phyloP scores from a whole-genome alignment of 2,113 vertebrate species.

The Miniopterus natalensis region DNA sequence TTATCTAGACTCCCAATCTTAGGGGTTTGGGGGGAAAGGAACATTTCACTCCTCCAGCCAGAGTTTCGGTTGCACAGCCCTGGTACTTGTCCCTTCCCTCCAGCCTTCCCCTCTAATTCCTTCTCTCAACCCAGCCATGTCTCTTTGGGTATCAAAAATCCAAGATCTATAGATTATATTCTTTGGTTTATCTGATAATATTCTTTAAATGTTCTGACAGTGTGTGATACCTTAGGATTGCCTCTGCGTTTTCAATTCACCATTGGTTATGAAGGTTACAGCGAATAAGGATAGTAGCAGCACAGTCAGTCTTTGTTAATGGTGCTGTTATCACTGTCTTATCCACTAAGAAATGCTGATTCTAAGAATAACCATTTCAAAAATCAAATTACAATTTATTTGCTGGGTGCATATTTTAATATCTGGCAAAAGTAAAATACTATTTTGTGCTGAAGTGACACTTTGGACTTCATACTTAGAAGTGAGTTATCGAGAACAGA shows the following conservation, averaged over 20 bases:
- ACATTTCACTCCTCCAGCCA: background rate
- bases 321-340: background rate
- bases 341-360: background rate
- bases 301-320: background rate
- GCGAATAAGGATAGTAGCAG: background rate
- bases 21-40: background rate
- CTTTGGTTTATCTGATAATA: background rate
- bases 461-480: background rate
- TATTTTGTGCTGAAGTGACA: background rate
- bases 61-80: background rate
- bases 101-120: background rate
- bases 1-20: background rate
- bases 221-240: background rate
- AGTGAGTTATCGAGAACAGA: background rate
- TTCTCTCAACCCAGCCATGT: background rate
- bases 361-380: slow-evolving; percentile 25
- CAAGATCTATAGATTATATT: background rate
- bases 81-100: accelerated
- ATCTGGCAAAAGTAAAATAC: slow-evolving; percentile 1
- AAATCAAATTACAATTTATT: background rate
- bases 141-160: background rate
- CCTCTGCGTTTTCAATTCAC: background rate
- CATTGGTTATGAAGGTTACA: background rate
- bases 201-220: background rate
- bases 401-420: background rate